These are phyloP conservation scores for Ciconia stormi DNA, from an alignment of 2,113 vertebrate genomes.

Conservation along the genomic window DNA sequence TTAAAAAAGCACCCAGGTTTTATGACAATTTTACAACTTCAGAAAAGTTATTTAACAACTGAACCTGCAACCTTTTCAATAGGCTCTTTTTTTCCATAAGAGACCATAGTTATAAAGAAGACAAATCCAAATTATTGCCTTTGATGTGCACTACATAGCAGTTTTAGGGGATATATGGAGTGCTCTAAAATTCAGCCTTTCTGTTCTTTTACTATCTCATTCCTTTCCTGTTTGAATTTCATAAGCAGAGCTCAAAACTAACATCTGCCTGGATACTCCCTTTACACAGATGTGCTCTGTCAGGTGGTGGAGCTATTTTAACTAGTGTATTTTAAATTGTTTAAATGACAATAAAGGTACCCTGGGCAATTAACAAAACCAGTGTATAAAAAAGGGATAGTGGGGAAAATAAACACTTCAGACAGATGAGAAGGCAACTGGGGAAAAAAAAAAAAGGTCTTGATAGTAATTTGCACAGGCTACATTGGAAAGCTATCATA, in stretches of 20 bases:
- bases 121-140: slow-evolving; percentile 12
- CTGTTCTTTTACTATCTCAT: neutral
- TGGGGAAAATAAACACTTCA: neutral
- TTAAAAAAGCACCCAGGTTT: neutral
- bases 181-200: neutral
- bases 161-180: neutral
- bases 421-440: neutral
- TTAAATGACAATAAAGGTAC: neutral
- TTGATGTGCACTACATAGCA: neutral
- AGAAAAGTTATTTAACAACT: neutral
- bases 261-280: neutral
- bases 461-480: neutral
- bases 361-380: neutral
- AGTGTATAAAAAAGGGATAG: neutral
- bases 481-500: neutral
- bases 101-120: neutral
- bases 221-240: neutral
- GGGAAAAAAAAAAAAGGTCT: neutral
- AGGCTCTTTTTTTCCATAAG: neutral
- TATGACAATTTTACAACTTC: neutral
- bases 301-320: neutral
- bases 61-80: neutral
- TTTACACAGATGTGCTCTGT: neutral
- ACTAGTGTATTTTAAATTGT: neutral
- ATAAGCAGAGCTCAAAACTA: neutral